A percentile compares a stretch with the other conserved stretches of the same genome.
phyloP scores from a whole-genome alignment of 2,113 vertebrate genomes.

The Puntigrus tetrazona region DNA sequence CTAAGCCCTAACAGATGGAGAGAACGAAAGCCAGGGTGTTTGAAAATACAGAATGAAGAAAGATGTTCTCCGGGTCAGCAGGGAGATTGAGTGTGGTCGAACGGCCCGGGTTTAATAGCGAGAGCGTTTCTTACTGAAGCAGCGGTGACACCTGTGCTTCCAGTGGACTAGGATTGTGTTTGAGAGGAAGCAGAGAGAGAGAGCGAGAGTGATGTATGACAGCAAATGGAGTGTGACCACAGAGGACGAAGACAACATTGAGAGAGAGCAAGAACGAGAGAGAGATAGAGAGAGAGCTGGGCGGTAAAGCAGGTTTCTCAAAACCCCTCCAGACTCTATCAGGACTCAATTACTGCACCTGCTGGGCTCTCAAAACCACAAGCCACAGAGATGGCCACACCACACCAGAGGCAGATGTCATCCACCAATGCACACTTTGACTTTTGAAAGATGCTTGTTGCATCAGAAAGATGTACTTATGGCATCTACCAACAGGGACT shows the following conservation, averaged over 20 bases:
- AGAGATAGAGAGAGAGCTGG: not conserved
- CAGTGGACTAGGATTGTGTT: conserved; percentile 33
- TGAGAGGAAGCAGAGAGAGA: not conserved
- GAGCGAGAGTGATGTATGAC: conserved; percentile 43
- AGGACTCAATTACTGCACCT: conserved; percentile 53
- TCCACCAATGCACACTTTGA: conserved; percentile 12
- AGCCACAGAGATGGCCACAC: conserved; percentile 31
- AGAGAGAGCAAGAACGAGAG: not conserved
- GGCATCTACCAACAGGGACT: not conserved
- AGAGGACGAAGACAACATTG: conserved; percentile 12
- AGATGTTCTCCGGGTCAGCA: conserved; percentile 15
- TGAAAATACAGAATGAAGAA: conserved; percentile 16
- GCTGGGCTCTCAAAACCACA: conserved; percentile 39
- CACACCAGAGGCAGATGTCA: conserved; percentile 38
- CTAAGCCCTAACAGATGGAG: not conserved
- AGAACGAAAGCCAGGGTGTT: not conserved
- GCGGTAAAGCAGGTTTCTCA: conserved; percentile 36
- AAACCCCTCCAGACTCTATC: conserved; percentile 54
- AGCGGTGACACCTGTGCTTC: conserved; percentile 20
- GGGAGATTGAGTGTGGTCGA: conserved; percentile 5
- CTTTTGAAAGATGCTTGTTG: not conserved
- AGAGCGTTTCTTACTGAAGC: not conserved
- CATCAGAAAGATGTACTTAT: not conserved
- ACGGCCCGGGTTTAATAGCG: not conserved
- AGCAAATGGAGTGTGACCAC: conserved; percentile 48